Evolutionary conservation across 2,113 vertebrate species (phyloP).

Genomic region (Cheilinus undulatus): DNA sequence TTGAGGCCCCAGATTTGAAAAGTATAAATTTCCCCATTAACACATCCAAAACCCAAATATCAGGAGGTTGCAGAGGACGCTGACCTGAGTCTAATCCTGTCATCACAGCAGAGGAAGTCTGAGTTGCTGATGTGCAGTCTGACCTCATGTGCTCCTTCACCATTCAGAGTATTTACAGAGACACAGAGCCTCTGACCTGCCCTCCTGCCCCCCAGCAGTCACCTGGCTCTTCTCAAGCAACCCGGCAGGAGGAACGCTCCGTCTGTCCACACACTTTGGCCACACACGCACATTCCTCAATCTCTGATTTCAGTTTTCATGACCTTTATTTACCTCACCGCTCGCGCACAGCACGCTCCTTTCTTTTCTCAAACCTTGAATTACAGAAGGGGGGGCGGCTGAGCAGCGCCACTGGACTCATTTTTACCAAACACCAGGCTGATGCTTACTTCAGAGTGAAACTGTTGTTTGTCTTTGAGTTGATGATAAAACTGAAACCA

Average conservation of each 20-base stretch:
- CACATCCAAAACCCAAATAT: neutral
- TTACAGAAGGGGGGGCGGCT: conserved; percentile 4
- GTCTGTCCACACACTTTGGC: conserved; percentile 54
- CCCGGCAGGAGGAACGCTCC: conserved; percentile 60
- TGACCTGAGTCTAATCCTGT: conserved; percentile 35
- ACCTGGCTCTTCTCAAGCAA: conserved; percentile 74
- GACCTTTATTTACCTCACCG: conserved; percentile 49
- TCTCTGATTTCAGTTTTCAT: conserved; percentile 57
- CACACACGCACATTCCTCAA: conserved; percentile 52
- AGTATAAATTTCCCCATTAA: conserved; percentile 6
- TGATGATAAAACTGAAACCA: too few species aligned
- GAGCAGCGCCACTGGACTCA: neutral
- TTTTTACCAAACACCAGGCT: neutral
- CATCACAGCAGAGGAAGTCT: conserved; percentile 30
- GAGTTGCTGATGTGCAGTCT: conserved; percentile 53
- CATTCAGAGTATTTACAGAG: conserved; percentile 73
- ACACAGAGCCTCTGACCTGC: conserved; percentile 61
- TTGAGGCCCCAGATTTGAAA: neutral
- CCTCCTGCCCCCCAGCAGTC: conserved; percentile 39
- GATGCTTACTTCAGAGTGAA: too few species aligned
- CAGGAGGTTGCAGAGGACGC: conserved; percentile 8
- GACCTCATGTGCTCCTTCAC: conserved; percentile 60
- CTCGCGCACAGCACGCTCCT: conserved; percentile 16
- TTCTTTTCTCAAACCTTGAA: conserved; percentile 18
- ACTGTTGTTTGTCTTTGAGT: too few species aligned